These are phyloP conservation scores for Aramus guarauna DNA, from an alignment of 2,113 vertebrate genomes.

Conservation along the genomic window DNA sequence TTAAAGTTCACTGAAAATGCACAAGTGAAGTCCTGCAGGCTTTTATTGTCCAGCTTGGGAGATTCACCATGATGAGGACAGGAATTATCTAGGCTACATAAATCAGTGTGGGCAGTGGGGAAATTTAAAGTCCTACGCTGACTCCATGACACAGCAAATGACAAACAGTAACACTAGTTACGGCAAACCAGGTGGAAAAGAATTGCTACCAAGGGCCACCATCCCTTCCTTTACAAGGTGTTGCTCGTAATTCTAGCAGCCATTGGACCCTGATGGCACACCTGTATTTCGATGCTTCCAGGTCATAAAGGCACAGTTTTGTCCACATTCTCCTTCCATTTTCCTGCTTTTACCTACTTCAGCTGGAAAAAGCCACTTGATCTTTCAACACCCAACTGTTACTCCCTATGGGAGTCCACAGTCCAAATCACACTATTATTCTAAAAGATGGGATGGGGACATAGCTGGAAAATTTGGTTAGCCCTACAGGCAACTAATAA, in stretches of 20 bases:
- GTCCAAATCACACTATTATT: background rate
- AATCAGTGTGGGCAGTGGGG: background rate
- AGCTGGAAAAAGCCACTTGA: background rate
- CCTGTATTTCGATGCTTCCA: background rate
- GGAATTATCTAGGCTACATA: background rate
- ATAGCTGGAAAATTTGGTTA: background rate
- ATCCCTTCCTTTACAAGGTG: background rate
- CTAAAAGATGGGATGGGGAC: background rate
- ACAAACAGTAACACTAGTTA: background rate
- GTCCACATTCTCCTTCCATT: fast-evolving
- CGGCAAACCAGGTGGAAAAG: background rate
- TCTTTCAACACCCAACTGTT: background rate
- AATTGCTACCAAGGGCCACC: background rate
- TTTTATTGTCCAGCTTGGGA: background rate
- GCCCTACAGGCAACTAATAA: background rate
- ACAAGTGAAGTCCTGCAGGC: background rate
- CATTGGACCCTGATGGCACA: background rate
- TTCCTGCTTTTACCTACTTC: background rate
- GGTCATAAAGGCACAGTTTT: background rate
- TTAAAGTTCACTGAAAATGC: background rate
- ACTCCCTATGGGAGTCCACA: background rate
- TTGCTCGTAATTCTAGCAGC: background rate
- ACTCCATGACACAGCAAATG: background rate
- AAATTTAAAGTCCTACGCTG: background rate
- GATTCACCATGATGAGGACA: background rate